Conservation (phyloP, 53 echinoderm and acorn worm genomes). For the Temnopleurus reevesii region DNA sequence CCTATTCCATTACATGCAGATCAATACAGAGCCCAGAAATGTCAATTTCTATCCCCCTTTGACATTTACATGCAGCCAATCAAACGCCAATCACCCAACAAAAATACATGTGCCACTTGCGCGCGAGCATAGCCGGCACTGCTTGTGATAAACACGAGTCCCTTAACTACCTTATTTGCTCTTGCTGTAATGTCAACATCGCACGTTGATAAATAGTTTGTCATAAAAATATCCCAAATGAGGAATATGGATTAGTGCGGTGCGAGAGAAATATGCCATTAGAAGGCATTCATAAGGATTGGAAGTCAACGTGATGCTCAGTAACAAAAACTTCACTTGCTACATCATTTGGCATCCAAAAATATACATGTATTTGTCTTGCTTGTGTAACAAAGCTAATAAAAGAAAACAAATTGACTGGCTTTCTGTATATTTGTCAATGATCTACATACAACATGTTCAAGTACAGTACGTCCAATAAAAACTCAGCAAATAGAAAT, state of each 20-base stretch:
- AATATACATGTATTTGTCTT: too few relatives aligned
- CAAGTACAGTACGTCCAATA: too few relatives aligned
- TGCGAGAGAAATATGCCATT: background rate
- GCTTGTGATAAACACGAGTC: background rate
- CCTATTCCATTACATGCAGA: background rate
- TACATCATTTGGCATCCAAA: too few relatives aligned
- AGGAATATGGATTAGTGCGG: conserved; percentile 14
- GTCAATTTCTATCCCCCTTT: conserved; percentile 20
- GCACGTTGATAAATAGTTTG: conserved; percentile 19
- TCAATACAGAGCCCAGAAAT: conserved; percentile 39
- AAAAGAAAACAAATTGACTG: too few relatives aligned
- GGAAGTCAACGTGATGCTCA: too few relatives aligned
- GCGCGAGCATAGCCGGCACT: background rate
- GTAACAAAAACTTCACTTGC: too few relatives aligned
- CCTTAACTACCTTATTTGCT: conserved; percentile 30
- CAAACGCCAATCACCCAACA: conserved; percentile 42
- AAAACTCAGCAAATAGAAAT: too few relatives aligned
- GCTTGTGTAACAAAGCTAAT: too few relatives aligned
- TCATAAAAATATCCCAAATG: background rate
- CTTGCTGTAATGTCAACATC: background rate
- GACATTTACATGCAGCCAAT: conserved; percentile 37
- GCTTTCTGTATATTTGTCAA: too few relatives aligned
- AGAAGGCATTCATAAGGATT: background rate
- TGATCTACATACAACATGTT: too few relatives aligned
- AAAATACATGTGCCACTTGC: background rate